Base-by-base conservation (phyloP, 1,140 invertebrate genomes). In the Cherax destructor region DNA sequence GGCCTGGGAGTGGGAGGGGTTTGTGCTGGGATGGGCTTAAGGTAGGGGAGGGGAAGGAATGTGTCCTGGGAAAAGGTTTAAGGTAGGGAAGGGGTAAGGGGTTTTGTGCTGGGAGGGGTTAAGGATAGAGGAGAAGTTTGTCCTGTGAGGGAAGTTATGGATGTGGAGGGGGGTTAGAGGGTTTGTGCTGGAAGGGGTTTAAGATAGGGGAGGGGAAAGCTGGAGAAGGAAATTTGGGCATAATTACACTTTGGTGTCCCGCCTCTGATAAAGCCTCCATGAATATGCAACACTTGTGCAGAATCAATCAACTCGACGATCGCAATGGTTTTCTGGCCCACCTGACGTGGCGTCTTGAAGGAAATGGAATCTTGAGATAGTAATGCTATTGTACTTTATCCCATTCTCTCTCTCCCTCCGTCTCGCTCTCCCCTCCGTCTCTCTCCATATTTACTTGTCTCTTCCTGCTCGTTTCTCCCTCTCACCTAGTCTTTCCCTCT, bases 261-360 rank as follows among this genome's bases (percentile, higher is more conserved):
- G 88, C 24, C 78, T 76, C 47, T 78, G 88, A 84, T 90, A 90
- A 90, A 90, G 69, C 81, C 50, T 72, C 59, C 88, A 90, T 90
- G 88, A 90, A 90, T 90, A 90, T 90, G 69, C 88, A 90, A 90
- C 65, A 47, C n/a, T 83, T 72, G 5, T 47, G 88, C 80, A 84
- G 49, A 90, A 90, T 90, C 88, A 90, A 90, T 90, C 88, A 90
- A 90, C 50, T 78, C 24, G 56, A 49, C 49, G 80, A 90, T 90
- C 88, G 81, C 72, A 41, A 77, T 65, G 81, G 80, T 84, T 76
- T 76, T 78, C 69, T 77, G 52, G 88, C 76, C 88, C 88, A 90
- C 84, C 80, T 83, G 81, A 83, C 80, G 86, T 52, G 65, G 78
- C 88, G 88, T 90, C 88, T 90, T 90, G 41, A 84, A 90, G 88